phyloP scores from a whole-genome alignment of 2,888 invertebrate species.

The Sabellastarte sp. region DNA sequence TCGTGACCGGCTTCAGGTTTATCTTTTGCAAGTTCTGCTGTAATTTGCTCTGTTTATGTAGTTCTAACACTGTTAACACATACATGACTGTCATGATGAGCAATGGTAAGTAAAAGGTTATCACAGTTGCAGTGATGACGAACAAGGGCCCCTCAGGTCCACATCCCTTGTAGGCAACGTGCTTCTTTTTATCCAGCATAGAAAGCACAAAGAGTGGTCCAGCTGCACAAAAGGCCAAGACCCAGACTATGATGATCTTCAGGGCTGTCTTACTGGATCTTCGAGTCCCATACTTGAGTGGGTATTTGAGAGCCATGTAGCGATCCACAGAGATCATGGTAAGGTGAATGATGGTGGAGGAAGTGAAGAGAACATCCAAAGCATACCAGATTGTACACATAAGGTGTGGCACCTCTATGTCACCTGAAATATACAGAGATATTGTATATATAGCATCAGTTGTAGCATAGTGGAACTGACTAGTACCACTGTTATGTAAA shows the following conservation, averaged over 20 bases:
- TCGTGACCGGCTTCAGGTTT: neutral
- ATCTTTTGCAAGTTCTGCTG: neutral
- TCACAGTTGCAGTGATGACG: constrained; percentile 34
- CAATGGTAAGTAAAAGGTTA: constrained; percentile 36
- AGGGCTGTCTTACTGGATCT: constrained; percentile 28
- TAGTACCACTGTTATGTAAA: too few species aligned
- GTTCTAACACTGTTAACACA: constrained; percentile 33
- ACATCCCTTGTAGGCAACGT: constrained; percentile 30
- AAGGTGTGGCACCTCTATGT: constrained; percentile 26
- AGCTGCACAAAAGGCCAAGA: constrained; percentile 34
- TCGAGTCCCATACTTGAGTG: constrained; percentile 32
- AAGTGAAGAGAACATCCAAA: constrained; percentile 39
- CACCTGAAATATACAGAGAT: too few species aligned
- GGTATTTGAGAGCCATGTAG: constrained; percentile 35
- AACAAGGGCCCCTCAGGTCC: constrained; percentile 38
- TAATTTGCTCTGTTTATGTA: constrained; percentile 18
- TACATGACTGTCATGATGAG: constrained; percentile 40
- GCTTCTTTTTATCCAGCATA: constrained; percentile 15
- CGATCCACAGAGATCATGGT: constrained; percentile 39
- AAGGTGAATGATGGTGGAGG: constrained; percentile 37
- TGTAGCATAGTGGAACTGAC: too few species aligned
- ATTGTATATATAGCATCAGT: too few species aligned
- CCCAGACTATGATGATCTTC: constrained; percentile 36
- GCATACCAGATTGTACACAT: constrained; percentile 38
- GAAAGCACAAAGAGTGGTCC: constrained; percentile 36